These are phyloP conservation scores for Myotis planiceps DNA, from an alignment of 2,797 vertebrate species.

Conservation along the genomic window DNA sequence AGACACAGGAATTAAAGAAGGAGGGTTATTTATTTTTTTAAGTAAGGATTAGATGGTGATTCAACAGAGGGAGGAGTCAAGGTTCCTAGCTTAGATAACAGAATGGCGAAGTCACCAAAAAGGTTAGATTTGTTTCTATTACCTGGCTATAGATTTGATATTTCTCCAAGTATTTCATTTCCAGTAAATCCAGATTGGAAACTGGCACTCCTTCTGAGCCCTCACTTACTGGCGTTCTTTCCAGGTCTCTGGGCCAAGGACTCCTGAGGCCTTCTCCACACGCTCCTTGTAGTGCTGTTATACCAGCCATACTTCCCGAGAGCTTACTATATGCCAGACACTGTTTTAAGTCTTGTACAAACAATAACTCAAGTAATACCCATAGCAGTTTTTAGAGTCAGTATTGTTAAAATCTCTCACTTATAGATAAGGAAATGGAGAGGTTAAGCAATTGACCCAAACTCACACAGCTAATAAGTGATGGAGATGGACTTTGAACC, in stretches of 20 bases:
- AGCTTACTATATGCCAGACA: background rate
- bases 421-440: background rate
- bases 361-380: background rate
- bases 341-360: background rate
- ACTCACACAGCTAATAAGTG: background rate
- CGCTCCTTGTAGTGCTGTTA: background rate
- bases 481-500: background rate
- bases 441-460: background rate
- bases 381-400: background rate
- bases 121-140: background rate
- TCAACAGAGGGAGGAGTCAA: background rate
- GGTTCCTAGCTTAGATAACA: background rate
- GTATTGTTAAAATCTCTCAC: background rate
- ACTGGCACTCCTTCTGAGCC: background rate
- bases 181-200: background rate
- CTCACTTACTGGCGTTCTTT: background rate
- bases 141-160: background rate
- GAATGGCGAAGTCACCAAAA: background rate
- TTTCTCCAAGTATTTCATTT: background rate
- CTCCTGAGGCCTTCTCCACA: background rate
- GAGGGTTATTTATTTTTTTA: background rate
- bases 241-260: background rate
- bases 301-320: background rate
- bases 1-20: background rate
- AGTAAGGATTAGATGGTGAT: background rate